Conservation (phyloP, 2,797 vertebrate species). For the Pangasius larnaudii region DNA sequence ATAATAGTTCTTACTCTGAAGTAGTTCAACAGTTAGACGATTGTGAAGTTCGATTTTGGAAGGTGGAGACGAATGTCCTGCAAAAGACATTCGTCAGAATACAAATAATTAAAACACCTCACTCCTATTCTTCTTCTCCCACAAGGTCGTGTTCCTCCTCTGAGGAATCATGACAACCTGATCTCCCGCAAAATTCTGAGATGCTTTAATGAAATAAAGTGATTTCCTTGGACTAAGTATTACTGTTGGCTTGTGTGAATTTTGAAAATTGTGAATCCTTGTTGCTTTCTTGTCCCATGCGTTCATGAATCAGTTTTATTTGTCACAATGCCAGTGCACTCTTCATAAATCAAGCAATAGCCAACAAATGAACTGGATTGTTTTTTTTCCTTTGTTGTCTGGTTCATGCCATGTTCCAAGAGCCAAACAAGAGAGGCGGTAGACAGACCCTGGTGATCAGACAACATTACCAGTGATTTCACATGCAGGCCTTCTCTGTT, state of each 20-base stretch:
- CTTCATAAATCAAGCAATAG: conserved; percentile 18
- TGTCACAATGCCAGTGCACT: not conserved
- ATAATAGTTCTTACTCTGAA: not conserved
- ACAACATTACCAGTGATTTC: not conserved
- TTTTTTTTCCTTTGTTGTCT: not conserved
- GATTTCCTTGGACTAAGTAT: no score
- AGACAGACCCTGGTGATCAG: conserved; percentile 11
- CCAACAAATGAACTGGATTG: conserved; percentile 24
- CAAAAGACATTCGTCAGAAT: not conserved
- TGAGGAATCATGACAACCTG: no score
- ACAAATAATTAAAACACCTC: not conserved
- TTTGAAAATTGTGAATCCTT: not conserved
- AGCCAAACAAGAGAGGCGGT: conserved; percentile 4
- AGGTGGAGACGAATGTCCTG: not conserved
- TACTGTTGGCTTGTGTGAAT: not conserved
- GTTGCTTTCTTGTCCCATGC: not conserved
- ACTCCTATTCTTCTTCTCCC: no score
- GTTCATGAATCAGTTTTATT: conserved; percentile 1
- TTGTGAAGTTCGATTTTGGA: not conserved
- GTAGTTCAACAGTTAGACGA: not conserved
- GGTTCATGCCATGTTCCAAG: conserved; percentile 13
- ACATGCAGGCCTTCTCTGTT: not conserved
- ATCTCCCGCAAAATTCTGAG: no score
- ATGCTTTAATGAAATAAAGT: no score
- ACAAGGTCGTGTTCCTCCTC: no score